phyloP scores from a whole-genome alignment of 1,140 invertebrate genomes.

The Physella acuta region DNA sequence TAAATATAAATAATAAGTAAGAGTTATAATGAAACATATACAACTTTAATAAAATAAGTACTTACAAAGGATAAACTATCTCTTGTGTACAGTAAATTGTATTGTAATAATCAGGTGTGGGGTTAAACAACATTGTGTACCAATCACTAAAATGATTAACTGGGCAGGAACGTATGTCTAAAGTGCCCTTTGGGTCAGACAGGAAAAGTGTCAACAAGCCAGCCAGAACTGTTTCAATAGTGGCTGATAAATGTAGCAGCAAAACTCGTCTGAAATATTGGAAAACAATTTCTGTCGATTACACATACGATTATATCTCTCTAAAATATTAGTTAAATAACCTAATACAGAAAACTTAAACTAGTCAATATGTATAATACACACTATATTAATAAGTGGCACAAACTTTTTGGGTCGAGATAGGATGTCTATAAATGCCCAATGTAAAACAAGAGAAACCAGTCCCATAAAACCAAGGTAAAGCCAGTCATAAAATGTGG shows the following conservation, averaged over 20 bases:
- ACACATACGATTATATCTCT: too few relatives aligned
- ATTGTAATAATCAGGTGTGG: constrained; percentile 84
- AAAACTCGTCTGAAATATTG: constrained; percentile 69
- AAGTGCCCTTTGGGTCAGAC: constrained; percentile 73
- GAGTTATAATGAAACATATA: constrained; percentile 90
- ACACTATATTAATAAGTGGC: not conserved
- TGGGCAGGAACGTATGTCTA: constrained; percentile 73
- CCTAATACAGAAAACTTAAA: too few relatives aligned
- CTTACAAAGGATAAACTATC: constrained; percentile 94
- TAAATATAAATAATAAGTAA: constrained; percentile 78
- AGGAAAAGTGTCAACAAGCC: constrained; percentile 75
- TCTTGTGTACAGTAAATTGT: constrained; percentile 93
- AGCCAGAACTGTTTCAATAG: constrained; percentile 76
- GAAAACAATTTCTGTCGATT: too few relatives aligned
- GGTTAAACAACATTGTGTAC: constrained; percentile 94
- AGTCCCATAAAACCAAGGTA: constrained; percentile 92
- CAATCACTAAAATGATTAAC: constrained; percentile 83
- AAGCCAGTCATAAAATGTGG: constrained; percentile 88
- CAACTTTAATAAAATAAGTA: constrained; percentile 84
- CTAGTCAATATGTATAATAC: too few relatives aligned
- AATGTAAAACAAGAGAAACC: constrained; percentile 81
- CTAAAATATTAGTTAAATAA: too few relatives aligned
- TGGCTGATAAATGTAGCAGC: constrained; percentile 74
- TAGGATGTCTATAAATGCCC: constrained; percentile 86
- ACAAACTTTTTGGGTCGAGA: constrained; percentile 68